phyloP scores from a whole-genome alignment of 2,113 vertebrate species.

The Tilapia sparmanii region DNA sequence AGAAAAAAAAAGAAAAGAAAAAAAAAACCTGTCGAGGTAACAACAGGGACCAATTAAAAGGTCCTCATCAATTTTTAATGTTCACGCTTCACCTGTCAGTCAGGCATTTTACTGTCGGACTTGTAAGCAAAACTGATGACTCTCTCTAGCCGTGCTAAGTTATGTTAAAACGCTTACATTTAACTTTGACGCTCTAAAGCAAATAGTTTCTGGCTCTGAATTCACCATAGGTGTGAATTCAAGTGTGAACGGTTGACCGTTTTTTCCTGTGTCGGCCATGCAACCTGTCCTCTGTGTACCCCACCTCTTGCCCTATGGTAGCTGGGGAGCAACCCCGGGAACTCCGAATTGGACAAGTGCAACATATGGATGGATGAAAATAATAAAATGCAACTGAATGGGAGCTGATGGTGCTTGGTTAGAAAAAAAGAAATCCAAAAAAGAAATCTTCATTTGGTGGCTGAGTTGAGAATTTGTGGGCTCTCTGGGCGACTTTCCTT shows the following conservation, averaged over 20 bases:
- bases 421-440: not conserved
- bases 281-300: fast-evolving
- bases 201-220: not conserved
- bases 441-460: not conserved
- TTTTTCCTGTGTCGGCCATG: not conserved
- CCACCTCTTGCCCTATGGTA: not conserved
- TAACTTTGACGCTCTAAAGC: not conserved
- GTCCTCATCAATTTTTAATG: conserved; percentile 40
- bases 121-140: conserved; percentile 23
- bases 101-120: not conserved
- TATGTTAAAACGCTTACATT: not conserved
- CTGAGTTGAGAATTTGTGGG: conserved; percentile 53
- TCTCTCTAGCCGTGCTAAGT: no score
- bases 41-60: conserved; percentile 50
- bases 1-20: fast-evolving
- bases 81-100: conserved; percentile 38
- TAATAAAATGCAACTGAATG: not conserved
- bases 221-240: not conserved
- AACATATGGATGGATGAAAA: not conserved
- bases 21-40: conserved; percentile 1
- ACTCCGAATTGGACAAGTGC: not conserved
- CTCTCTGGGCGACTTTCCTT: conserved; percentile 34
- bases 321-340: not conserved
- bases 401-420: not conserved
- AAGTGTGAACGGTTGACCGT: not conserved